phyloP scores from a whole-genome alignment of 2,113 vertebrate species.

The Chelonoidis abingdonii region DNA sequence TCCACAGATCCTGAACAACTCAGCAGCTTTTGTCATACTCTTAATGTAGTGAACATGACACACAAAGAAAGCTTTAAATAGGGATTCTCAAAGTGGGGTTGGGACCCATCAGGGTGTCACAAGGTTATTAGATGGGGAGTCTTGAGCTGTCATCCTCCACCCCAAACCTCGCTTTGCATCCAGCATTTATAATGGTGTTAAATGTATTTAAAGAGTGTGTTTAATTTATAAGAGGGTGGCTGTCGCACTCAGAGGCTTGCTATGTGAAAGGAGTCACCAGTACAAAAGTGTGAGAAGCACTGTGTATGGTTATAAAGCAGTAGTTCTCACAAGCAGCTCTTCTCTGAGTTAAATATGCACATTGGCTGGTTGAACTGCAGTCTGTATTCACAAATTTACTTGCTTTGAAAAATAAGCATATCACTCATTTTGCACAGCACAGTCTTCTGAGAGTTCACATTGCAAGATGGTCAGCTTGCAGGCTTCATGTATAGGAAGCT shows the following conservation, averaged over 20 bases:
- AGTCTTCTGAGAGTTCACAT: conserved; percentile 48
- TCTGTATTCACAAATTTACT: conserved; percentile 46
- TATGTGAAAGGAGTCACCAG: too few relatives aligned
- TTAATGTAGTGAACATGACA: neutral
- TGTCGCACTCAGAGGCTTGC: too few relatives aligned
- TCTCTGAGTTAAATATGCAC: conserved; percentile 61
- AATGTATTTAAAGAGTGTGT: too few relatives aligned
- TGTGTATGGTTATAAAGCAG: too few relatives aligned
- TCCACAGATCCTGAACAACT: neutral
- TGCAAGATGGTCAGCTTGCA: conserved; percentile 58
- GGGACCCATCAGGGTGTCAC: too few relatives aligned
- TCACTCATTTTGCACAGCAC: conserved; percentile 37
- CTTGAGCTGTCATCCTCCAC: too few relatives aligned
- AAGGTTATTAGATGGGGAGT: too few relatives aligned
- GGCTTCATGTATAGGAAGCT: conserved; percentile 58
- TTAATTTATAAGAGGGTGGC: too few relatives aligned
- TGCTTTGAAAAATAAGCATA: neutral
- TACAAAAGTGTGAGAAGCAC: too few relatives aligned
- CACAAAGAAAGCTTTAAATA: conserved; percentile 35
- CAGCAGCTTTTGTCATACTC: conserved; percentile 7
- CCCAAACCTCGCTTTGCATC: too few relatives aligned
- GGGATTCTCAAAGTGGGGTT: neutral
- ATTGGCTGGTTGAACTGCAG: conserved; percentile 43
- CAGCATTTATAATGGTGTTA: too few relatives aligned
- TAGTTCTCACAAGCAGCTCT: conserved; percentile 40